Conservation (phyloP, 1,140 invertebrate genomes). For the Drosophila busckii region DNA sequence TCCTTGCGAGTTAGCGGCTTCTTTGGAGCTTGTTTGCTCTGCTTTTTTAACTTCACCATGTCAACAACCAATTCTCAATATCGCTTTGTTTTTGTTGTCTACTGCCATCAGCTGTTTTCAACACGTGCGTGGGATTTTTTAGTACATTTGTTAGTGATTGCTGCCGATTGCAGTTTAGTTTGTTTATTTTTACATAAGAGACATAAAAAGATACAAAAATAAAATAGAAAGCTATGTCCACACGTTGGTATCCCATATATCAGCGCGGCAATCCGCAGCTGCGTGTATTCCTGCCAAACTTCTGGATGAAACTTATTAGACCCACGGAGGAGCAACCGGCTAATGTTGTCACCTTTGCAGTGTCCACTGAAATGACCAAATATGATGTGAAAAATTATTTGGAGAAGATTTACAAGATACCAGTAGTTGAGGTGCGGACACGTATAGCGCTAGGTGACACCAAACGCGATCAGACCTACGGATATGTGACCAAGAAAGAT, state of each 20-base stretch:
- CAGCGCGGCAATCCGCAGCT: conserved; percentile 93
- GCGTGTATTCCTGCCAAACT: conserved; percentile 93
- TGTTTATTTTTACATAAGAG: conserved; percentile 25
- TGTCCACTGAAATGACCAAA: conserved; percentile 93
- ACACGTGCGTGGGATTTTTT: conserved; percentile 27
- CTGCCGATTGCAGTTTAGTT: conserved; percentile 18
- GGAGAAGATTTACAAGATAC: conserved; percentile 95
- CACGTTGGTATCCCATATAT: conserved; percentile 89
- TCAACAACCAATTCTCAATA: conserved; percentile 7
- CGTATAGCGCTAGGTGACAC: conserved; percentile 83
- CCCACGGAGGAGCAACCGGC: conserved; percentile 83
- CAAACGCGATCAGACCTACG: conserved; percentile 79
- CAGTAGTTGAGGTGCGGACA: conserved; percentile 86
- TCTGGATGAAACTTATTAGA: conserved; percentile 94
- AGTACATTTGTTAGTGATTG: conserved; percentile 5
- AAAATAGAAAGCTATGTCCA: conserved; percentile 52
- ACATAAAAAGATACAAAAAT: not conserved
- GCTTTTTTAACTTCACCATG: conserved; percentile 59
- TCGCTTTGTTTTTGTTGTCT: conserved; percentile 18
- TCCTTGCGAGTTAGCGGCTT: conserved; percentile 80
- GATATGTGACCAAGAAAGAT: conserved; percentile 89
- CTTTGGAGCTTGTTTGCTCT: conserved; percentile 8
- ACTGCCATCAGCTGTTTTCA: conserved; percentile 39
- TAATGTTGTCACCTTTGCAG: conserved; percentile 90
- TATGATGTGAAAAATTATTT: conserved; percentile 94